A percentile compares a stretch with the other conserved stretches of the same genome.
phyloP scores from a whole-genome alignment of 2,888 invertebrate species.

The Tetragonula carbonaria region DNA sequence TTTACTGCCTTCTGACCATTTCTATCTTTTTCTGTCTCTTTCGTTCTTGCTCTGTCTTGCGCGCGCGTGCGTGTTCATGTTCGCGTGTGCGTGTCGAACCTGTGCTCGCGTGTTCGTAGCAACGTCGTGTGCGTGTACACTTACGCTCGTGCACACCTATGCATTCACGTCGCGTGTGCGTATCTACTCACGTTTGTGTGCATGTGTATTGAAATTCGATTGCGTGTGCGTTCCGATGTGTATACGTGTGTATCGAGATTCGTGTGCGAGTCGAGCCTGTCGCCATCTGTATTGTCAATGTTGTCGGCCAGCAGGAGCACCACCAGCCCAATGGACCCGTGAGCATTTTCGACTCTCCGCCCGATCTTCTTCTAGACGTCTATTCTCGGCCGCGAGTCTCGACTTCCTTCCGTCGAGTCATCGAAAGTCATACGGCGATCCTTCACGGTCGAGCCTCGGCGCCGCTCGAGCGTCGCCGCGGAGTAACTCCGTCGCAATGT shows the following conservation, averaged over 20 bases:
- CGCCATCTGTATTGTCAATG: constrained; percentile 94
- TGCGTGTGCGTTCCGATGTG: constrained; percentile 50
- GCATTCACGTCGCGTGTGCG: constrained; percentile 48
- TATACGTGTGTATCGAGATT: constrained; percentile 69
- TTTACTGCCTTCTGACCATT: constrained; percentile 75
- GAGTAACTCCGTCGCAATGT: constrained; percentile 77
- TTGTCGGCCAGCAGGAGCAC: constrained; percentile 85
- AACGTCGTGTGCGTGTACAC: constrained; percentile 50
- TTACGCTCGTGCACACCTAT: constrained; percentile 47
- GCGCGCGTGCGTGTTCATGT: constrained; percentile 60
- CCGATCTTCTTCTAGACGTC: constrained; percentile 58
- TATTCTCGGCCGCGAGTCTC: constrained; percentile 51
- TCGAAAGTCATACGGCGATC: constrained; percentile 42
- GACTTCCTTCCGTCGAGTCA: constrained; percentile 46
- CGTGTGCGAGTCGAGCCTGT: constrained; percentile 75
- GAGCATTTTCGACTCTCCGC: constrained; percentile 79
- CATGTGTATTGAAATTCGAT: constrained; percentile 37
- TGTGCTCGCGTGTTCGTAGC: constrained; percentile 58
- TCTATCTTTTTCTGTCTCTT: constrained; percentile 55
- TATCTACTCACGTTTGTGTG: constrained; percentile 46
- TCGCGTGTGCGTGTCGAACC: constrained; percentile 57
- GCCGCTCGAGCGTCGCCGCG: constrained; percentile 69
- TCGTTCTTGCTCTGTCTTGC: constrained; percentile 46
- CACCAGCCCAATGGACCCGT: constrained; percentile 83
- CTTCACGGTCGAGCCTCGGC: constrained; percentile 56